phyloP scores from a whole-genome alignment of 2,888 invertebrate species.

The Lithophane semibrunnea region DNA sequence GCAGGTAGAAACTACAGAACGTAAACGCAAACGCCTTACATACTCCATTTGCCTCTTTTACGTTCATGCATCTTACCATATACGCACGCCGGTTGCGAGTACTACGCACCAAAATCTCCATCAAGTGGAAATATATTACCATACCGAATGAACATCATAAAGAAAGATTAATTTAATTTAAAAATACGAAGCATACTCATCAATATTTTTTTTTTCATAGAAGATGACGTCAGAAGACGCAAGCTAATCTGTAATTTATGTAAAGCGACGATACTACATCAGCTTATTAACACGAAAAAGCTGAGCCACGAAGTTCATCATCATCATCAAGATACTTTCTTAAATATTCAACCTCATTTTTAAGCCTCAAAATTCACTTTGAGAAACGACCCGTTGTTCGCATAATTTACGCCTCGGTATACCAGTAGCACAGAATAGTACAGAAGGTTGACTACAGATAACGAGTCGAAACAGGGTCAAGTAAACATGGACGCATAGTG shows the following conservation, averaged over 20 bases:
- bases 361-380: constrained; percentile 64
- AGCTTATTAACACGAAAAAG: constrained; percentile 43
- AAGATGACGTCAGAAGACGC: constrained; percentile 12
- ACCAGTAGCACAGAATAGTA: background rate
- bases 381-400: constrained; percentile 44
- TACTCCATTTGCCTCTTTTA: background rate
- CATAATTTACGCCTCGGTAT: constrained; percentile 45
- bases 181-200: background rate
- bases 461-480: background rate
- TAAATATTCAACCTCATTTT: constrained; percentile 60
- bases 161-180: background rate
- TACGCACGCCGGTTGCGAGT: too few relatives aligned
- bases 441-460: background rate
- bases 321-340: constrained; percentile 35
- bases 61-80: too few relatives aligned
- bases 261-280: constrained; percentile 33
- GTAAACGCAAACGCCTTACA: background rate
- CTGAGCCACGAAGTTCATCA: constrained; percentile 45
- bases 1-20: background rate
- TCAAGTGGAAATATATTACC: background rate
- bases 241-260: constrained; percentile 45
- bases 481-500: too few relatives aligned
- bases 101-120: too few relatives aligned
- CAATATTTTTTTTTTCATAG: constrained; percentile 4
- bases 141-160: background rate